Conservation (phyloP, 2,888 invertebrate genomes). For the Phoronis australis region DNA sequence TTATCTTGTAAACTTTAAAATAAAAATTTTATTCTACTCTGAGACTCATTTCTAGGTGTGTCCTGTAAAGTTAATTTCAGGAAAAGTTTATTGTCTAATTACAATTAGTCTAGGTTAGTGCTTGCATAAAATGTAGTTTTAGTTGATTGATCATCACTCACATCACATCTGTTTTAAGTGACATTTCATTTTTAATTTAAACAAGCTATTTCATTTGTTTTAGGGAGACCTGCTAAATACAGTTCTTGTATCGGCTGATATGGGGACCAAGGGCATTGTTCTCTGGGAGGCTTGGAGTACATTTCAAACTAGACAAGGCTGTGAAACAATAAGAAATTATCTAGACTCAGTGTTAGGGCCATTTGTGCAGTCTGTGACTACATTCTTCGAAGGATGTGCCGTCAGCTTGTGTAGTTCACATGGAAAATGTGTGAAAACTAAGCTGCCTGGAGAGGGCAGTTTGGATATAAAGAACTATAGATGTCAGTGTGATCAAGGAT, state of each 20-base stretch:
- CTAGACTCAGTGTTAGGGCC: slow-evolving; percentile 28
- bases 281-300: slow-evolving; percentile 28
- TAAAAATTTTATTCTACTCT: too few species aligned
- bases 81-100: too few species aligned
- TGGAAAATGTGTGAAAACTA: slow-evolving; percentile 24
- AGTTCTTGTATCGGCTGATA: slow-evolving; percentile 23
- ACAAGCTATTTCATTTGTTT: slow-evolving; percentile 3
- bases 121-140: not conserved
- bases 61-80: too few species aligned
- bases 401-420: slow-evolving; percentile 16
- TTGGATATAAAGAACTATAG: too few species aligned
- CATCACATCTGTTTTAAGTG: not conserved
- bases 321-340: slow-evolving; percentile 20
- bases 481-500: too few species aligned
- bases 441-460: too few species aligned
- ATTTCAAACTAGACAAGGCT: slow-evolving; percentile 19
- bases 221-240: slow-evolving; percentile 28
- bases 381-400: slow-evolving; percentile 15
- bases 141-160: not conserved
- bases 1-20: too few species aligned
- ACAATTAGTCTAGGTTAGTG: too few species aligned
- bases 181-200: not conserved
- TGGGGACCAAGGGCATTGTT: slow-evolving; percentile 30
- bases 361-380: slow-evolving; percentile 19
- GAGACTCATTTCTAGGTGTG: too few species aligned